Base-by-base conservation (phyloP, 2,797 vertebrate species). In the Lophotriccus pileatus region DNA sequence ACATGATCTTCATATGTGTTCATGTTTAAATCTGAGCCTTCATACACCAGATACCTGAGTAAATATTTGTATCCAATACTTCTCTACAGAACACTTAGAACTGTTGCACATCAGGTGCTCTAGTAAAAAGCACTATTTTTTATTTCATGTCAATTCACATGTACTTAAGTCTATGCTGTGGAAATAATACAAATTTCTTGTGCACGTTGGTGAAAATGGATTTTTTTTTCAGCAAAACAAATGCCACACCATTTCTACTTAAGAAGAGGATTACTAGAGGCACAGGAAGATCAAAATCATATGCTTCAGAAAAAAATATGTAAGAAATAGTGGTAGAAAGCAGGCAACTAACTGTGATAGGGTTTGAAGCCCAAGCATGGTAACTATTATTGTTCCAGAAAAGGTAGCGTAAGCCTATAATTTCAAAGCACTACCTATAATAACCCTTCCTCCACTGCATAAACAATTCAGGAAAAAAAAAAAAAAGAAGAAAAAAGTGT, bases 101-200 rank as follows among this genome's bases (percentile, higher is more conserved):
- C 52, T 82, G 73, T 60, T 93, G 56, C 56, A 55, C 28, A 74
- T n/a, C 46, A 94, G 23, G 32, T 69, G 50, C 69, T 94, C 77
- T 52, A 94, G 46, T 36, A 66, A 93, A 95, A 92, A 76, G 46
- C 4, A 56, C 13, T 68, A 39, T 73, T 93, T 93, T 55, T 27
- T 47, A 88, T 97, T 94, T 87, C 5, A 88, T 75, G 46, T 82
- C 34, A 85, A 80, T 56, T 91, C n/a, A 87, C 27, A 58, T 69
- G 80, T 64, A 88, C 84, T 91, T 92, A 92, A 74, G 49, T 60
- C 27, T 86, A 18, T 44, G 44, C 55, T 41, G 19, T 44, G 28
- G 53, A 53, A 84, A 91, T 32, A 39, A 85, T 20, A 10, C 15
- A 44, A 89, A 87, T 84, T 88, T 92, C 58, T 94, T 28, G 37